Evolutionary conservation across 2,888 invertebrate genomes (phyloP), one percentile per base, ranked within the genome.

Genomic region (Lottia gigantea): DNA sequence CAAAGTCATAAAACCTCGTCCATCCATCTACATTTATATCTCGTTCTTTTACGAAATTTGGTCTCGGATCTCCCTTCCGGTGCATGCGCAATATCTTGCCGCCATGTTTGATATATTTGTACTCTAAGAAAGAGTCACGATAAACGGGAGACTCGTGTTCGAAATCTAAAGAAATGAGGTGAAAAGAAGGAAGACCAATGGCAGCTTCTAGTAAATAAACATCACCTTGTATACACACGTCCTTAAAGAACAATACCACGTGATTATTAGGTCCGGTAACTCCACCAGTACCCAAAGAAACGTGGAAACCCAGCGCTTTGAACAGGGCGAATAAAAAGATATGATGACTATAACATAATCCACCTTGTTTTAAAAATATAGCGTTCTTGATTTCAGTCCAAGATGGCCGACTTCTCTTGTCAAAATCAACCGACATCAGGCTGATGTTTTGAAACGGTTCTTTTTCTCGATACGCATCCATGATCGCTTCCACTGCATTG

Each of bases 301-400:
- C 73, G 1, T 70, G 62, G 55, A 70, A 74, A 0, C 72, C 76
- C 1, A 78, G 45, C 31, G 68, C 74, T 25, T 72, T 66, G 11
- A 79, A 67, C 14, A 79, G 63, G 19, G 46, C 67, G 66, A 70
- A 77, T n/a, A 73, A 46, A n/a, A 76, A 73, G 11, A 73, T 64
- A 64, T 78, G 76, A 16, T 74, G 55, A 46, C 71, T 74, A 46
- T 73, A 76, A 62, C 79, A 79, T n/a, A 79, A 46, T 2, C 79
- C 79, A 6, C 78, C 79, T 15, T 66, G 23, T 19, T 71, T 72
- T 7, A 66, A 46, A 23, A 74, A 61, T 2, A 77, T 64, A 12
- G 72, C 71, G 6, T 55, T 65, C 55, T 76, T 76, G 45, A 79
- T 76, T n/a, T 70, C 71, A 0, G 70, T 63, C 55, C 64, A 49